Evolutionary conservation across 1,140 invertebrate genomes (phyloP).

Genomic region (Metopolophium dirhodum): DNA sequence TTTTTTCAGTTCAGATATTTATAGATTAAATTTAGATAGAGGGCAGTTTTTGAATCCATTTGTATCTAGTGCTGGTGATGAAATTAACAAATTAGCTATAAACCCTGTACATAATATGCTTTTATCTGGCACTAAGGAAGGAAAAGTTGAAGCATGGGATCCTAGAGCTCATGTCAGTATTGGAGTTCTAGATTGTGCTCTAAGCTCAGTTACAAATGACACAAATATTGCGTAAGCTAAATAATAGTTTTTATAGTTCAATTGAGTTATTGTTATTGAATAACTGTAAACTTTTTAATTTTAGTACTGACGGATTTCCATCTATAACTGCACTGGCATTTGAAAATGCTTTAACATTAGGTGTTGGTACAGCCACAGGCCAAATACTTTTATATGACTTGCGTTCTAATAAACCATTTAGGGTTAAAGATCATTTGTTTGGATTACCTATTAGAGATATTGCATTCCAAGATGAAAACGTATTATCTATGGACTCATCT

Average conservation of each 20-base stretch:
- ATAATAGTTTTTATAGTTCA: constrained; percentile 50
- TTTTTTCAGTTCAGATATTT: constrained; percentile 80
- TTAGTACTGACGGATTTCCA: constrained; percentile 73
- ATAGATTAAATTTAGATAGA: constrained; percentile 93
- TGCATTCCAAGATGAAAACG: constrained; percentile 86
- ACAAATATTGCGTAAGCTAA: constrained; percentile 39
- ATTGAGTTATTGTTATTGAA: constrained; percentile 21
- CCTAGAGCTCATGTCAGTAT: constrained; percentile 78
- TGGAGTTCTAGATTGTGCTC: constrained; percentile 84
- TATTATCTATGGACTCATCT: constrained; percentile 91
- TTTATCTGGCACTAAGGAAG: constrained; percentile 87
- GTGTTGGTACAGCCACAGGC: constrained; percentile 90
- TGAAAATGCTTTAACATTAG: constrained; percentile 83
- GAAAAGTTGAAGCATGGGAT: constrained; percentile 96
- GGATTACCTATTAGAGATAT: constrained; percentile 89
- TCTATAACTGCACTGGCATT: constrained; percentile 82
- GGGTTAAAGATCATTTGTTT: constrained; percentile 95
- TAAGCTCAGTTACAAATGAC: constrained; percentile 71
- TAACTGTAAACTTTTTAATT: constrained; percentile 60
- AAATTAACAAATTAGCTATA: constrained; percentile 85
- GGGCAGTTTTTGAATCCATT: constrained; percentile 91
- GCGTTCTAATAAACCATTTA: constrained; percentile 84
- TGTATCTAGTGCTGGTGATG: constrained; percentile 72
- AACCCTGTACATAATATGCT: constrained; percentile 90
- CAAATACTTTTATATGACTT: constrained; percentile 96